Base-by-base conservation (phyloP, 2,113 vertebrate genomes). In the Brienomyrus longianalis region DNA sequence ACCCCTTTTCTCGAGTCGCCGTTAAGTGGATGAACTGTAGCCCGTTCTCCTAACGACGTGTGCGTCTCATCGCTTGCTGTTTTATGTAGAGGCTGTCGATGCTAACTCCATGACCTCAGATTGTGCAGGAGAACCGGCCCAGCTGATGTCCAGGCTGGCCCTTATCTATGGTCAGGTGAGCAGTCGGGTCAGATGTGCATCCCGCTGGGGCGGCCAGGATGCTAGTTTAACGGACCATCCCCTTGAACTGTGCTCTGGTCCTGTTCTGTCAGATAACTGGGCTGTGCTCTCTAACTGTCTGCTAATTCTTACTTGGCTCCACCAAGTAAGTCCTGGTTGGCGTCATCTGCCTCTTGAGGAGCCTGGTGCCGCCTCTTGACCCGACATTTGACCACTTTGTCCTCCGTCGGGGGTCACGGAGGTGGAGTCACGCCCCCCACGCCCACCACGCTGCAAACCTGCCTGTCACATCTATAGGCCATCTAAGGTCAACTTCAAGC, bases 21-120 rank as follows among this genome's bases (percentile, higher is more conserved):
- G 90, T 94, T 94, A 95, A 95, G 95, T 95, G 94, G 93, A 92
- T 92, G 93, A 93, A 93, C 94, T 94, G 93, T 95, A 95, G 74
- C 35, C 74, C 15, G 13, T 17, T 43, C 74, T 39, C 74, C 74
- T 91, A 93, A 92, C 93, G 39, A 90, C 92, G 91, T 91, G 93
- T 92, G 92, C 92, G 47, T 89, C 62, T 70, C n/a, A 70, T 31
- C n/a, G 92, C 93, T 94, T 92, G 91, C 91, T 52, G 48, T 1
- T 77, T 39, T 87, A 31, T 47, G n/a, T 31, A 39, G 50, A 52
- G 90, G 39, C 27, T 66, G 88, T 15, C 10, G 43, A n/a, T 3
- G 43, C 43, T 17, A 11, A 21, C 3, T 45, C 35, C 11, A 21
- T 11, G 31, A 17, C 10, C 27, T 45, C 19, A 6, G 13, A 39